Base-by-base conservation (phyloP, 1,140 invertebrate species). In the Papilio aristodemus region DNA sequence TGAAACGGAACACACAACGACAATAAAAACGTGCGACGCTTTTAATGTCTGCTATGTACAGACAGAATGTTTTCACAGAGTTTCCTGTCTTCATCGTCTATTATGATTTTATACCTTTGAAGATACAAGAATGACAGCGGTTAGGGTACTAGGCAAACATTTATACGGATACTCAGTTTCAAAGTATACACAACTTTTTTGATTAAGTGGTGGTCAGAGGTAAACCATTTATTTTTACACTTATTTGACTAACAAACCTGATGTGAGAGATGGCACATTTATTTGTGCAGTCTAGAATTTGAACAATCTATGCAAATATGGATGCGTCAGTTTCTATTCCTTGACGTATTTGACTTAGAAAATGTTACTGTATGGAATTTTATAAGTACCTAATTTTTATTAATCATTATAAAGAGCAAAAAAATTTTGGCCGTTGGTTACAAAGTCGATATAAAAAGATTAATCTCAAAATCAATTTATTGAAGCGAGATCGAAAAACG, bases 391-490 rank as follows among this genome's bases (percentile, higher is more conserved):
- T 22, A 0, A 10, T 50, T 54, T 22, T 37, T 66, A 37, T 50
- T 22, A 0, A 22, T 43, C 17, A 50, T 66, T 66, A 46, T n/a
- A 46, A 46, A 43, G 36, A 66, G 63, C 41, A 25, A 66, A 66
- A n/a, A 66, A 66, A n/a, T 41, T 38, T 50, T 13, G 63, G 8
- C 63, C 8, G 62, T 64, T 64, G 17, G 62, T 43, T 46, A 25
- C 59, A 62, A 36, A 50, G 41, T 27, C 62, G 19, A 66, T 66
- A 80, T 54, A 79, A 82, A 82, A 87, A 88, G 78, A 85, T 86
- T 87, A 85, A 84, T 86, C 85, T 87, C 77, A 85, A 81, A 90
- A 88, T 89, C 88, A 89, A 90, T 90, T 90, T 90, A 89, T 89
- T 89, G 81, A 85, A 86, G 83, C 85, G 83, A 84, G 87, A 86